Percentiles rank a stretch among this genome's conserved stretches.
Evolutionary conservation across 2,113 vertebrate species (phyloP).

Genomic region (Sterna hirundo): DNA sequence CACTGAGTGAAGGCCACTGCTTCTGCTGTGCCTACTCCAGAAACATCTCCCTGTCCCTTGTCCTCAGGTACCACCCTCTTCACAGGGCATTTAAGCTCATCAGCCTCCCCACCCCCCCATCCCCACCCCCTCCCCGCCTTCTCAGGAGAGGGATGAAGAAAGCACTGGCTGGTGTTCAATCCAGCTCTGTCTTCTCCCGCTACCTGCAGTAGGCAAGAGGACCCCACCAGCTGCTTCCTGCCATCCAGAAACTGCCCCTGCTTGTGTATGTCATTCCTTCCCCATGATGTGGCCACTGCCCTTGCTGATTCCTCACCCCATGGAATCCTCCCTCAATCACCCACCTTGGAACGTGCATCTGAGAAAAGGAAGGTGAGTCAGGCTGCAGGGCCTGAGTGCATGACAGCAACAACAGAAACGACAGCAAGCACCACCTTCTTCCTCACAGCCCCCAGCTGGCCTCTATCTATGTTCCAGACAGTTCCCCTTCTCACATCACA

Average conservation of each 20-base stretch:
- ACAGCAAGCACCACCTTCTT: neutral
- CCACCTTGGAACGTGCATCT: neutral
- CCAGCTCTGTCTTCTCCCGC: neutral
- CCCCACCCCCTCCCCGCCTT: neutral
- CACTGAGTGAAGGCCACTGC: neutral
- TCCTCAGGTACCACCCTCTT: neutral
- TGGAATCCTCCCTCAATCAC: neutral
- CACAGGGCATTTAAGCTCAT: neutral
- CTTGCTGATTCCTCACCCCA: neutral
- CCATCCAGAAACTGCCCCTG: neutral
- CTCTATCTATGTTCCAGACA: neutral
- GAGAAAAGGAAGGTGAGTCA: neutral
- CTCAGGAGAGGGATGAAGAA: neutral
- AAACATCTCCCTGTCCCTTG: neutral
- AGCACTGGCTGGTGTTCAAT: neutral
- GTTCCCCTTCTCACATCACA: conserved; percentile 3
- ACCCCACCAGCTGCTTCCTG: neutral
- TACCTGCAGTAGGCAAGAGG: neutral
- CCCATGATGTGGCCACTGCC: neutral
- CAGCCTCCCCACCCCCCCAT: neutral
- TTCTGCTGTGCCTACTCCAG: neutral
- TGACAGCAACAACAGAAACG: neutral
- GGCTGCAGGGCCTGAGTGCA: no score
- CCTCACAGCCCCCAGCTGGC: neutral
- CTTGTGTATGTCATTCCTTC: neutral